These are phyloP conservation scores for Diachrysia chrysitis DNA, from an alignment of 2,888 invertebrate species.

Conservation along the genomic window DNA sequence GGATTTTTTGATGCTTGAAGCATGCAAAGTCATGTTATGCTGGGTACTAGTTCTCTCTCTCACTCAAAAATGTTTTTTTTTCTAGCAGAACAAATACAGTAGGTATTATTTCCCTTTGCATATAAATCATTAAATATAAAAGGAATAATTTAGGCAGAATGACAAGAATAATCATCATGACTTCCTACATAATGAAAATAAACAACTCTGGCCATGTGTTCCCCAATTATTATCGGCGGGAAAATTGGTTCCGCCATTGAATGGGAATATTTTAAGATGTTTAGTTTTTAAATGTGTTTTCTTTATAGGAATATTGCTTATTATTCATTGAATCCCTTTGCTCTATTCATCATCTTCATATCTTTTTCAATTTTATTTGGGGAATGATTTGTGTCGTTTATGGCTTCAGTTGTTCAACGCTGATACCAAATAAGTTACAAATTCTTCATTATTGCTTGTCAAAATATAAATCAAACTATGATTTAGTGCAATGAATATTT, in stretches of 20 bases:
- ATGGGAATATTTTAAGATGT: slow-evolving; percentile 43
- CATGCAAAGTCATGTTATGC: no score
- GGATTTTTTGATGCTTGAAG: no score
- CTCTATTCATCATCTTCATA: no score
- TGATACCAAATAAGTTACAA: no score
- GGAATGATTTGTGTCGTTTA: no score
- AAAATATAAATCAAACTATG: background rate
- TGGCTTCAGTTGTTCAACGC: no score
- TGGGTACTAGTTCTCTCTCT: no score
- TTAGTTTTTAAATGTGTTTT: slow-evolving; percentile 15
- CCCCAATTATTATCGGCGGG: slow-evolving; percentile 44
- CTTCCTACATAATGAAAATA: slow-evolving; percentile 51
- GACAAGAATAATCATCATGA: slow-evolving; percentile 35
- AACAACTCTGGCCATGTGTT: slow-evolving; percentile 53
- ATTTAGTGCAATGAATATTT: background rate
- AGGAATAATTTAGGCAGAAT: slow-evolving; percentile 32
- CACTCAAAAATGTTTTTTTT: no score
- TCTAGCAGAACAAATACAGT: background rate
- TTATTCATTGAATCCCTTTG: slow-evolving; percentile 8
- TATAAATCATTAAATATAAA: slow-evolving; percentile 7
- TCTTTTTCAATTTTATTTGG: no score
- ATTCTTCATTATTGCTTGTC: no score
- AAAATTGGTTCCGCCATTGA: slow-evolving; percentile 49
- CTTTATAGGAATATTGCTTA: slow-evolving; percentile 17
- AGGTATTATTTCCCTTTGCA: background rate